These are phyloP conservation scores for Bradypus variegatus DNA, from an alignment of 2,797 vertebrate species.

Conservation along the genomic window DNA sequence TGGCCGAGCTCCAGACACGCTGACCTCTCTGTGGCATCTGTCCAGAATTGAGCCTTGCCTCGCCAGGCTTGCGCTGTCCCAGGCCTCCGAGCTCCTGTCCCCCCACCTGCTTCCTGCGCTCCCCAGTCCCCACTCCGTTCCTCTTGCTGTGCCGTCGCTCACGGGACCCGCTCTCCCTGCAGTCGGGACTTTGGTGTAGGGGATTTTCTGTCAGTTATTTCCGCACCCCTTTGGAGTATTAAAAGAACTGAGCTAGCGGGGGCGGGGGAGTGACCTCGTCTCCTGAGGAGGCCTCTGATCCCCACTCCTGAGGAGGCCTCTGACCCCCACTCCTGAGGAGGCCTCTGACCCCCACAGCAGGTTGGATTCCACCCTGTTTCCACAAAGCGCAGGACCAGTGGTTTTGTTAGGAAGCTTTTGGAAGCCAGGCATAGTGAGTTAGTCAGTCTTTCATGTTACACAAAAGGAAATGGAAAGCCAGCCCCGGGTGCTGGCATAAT, in stretches of 20 bases:
- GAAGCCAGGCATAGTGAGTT: background rate
- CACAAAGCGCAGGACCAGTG: background rate
- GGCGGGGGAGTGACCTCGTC: background rate
- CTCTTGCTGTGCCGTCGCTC: background rate
- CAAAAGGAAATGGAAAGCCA: constrained; percentile 4
- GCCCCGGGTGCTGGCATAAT: background rate
- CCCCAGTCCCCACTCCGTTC: too few species aligned
- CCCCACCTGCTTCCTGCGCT: background rate
- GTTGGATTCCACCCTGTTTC: background rate
- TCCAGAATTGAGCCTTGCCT: fast-evolving
- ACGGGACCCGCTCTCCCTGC: constrained; percentile 20
- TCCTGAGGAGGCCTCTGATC: background rate
- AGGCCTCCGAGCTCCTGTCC: background rate
- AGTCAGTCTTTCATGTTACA: background rate
- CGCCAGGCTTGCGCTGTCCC: too few species aligned
- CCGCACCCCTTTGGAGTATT: constrained; percentile 41
- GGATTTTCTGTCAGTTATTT: constrained; percentile 61
- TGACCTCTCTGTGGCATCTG: background rate
- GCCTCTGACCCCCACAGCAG: background rate
- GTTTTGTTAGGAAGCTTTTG: background rate
- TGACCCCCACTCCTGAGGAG: background rate
- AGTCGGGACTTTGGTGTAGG: constrained; percentile 56
- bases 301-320: background rate
- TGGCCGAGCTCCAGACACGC: background rate
- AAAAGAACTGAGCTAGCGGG: background rate